phyloP scores from a whole-genome alignment of 2,888 invertebrate genomes.

The Thymelicus acteon region DNA sequence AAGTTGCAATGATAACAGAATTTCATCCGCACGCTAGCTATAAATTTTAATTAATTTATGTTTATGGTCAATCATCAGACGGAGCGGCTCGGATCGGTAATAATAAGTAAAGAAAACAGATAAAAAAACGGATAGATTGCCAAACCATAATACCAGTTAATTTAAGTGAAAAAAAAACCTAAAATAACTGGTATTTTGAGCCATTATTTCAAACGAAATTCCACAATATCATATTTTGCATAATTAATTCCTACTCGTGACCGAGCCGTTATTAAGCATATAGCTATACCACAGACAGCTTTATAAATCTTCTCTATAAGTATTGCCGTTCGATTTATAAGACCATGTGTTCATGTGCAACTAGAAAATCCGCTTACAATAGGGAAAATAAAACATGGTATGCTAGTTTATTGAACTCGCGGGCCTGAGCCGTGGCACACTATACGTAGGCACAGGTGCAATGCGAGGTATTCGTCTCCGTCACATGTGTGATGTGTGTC shows the following conservation, averaged over 20 bases:
- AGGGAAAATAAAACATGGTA: conserved; percentile 32
- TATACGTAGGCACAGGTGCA: conserved; percentile 55
- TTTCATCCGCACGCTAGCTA: too few species aligned
- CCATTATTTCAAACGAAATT: background rate
- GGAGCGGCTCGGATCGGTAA: too few species aligned
- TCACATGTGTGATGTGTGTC: conserved; percentile 52
- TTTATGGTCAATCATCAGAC: too few species aligned
- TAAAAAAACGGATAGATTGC: too few species aligned
- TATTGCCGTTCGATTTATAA: background rate
- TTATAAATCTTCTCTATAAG: background rate
- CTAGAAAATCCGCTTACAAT: conserved; percentile 32
- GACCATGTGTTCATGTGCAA: background rate
- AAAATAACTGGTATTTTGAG: background rate
- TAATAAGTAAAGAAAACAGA: too few species aligned
- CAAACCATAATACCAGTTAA: background rate
- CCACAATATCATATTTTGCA: background rate
- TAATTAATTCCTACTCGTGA: background rate
- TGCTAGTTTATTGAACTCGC: conserved; percentile 53
- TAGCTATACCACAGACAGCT: background rate
- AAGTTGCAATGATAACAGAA: too few species aligned
- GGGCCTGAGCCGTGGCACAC: background rate
- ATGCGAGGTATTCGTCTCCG: conserved; percentile 60
- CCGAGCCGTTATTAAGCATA: background rate
- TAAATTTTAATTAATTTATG: too few species aligned
- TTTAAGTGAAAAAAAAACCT: background rate